Conservation (phyloP, 2,113 vertebrate genomes). For the Thamnophis sirtalis region DNA sequence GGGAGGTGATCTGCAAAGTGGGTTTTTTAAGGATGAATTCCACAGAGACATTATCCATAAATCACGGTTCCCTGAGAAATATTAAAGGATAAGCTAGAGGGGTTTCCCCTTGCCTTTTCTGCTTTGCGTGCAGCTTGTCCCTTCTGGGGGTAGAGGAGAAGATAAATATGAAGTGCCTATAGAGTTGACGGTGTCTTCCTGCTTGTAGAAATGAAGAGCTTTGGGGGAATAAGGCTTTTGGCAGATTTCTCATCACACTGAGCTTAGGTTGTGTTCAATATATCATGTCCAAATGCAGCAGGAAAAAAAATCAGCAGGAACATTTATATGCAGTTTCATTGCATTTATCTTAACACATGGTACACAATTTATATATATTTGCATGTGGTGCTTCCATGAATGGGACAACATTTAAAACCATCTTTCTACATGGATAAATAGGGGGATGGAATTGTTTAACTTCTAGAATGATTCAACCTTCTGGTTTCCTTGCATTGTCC, state of each 20-base stretch:
- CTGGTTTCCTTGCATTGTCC: background rate
- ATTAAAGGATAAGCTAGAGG: background rate
- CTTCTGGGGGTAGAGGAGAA: background rate
- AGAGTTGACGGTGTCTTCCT: background rate
- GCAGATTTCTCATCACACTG: background rate
- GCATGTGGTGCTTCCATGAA: background rate
- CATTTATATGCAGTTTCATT: background rate
- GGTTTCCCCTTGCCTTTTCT: background rate
- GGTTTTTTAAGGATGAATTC: background rate
- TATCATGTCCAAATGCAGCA: background rate
- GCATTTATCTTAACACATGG: background rate
- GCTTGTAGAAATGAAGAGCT: background rate
- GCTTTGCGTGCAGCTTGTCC: background rate
- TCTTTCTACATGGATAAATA: background rate
- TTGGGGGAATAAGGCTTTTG: background rate
- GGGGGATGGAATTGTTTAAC: background rate
- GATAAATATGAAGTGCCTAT: background rate
- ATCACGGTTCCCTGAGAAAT: constrained; percentile 10
- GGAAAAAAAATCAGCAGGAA: background rate
- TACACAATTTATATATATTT: background rate
- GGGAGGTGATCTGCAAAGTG: background rate
- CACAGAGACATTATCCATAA: constrained; percentile 11
- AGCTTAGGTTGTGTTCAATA: background rate
- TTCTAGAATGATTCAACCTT: background rate
- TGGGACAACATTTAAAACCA: background rate